These are phyloP conservation scores for Pseudopodoces humilis DNA, from an alignment of 2,113 vertebrate genomes.

Conservation along the genomic window DNA sequence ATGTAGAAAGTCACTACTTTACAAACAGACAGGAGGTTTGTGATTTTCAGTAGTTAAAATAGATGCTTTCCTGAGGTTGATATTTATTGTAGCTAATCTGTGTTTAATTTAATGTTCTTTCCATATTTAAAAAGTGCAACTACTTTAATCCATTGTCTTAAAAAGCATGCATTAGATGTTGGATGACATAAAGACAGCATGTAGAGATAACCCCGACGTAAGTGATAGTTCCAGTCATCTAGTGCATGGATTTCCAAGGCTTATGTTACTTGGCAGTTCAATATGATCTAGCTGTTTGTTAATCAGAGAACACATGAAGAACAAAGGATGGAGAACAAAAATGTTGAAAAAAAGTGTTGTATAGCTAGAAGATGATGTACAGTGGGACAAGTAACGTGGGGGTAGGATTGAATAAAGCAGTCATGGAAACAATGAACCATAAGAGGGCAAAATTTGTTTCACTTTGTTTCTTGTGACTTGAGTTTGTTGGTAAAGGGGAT, in stretches of 20 bases:
- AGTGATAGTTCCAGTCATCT: neutral
- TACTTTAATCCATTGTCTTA: neutral
- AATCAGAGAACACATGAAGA: conserved; percentile 42
- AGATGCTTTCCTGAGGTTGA: neutral
- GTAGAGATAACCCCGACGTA: neutral
- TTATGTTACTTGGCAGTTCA: conserved; percentile 38
- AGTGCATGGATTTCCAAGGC: conserved; percentile 1
- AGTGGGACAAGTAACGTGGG: neutral
- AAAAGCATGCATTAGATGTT: neutral
- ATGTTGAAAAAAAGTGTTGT: neutral
- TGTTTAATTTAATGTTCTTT: neutral
- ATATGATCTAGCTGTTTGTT: conserved; percentile 43
- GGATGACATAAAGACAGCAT: neutral
- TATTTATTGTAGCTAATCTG: neutral
- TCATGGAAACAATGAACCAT: neutral
- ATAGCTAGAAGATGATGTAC: neutral
- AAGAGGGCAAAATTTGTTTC: conserved; percentile 27
- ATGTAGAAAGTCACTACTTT: neutral
- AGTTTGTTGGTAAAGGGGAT: conserved; percentile 40
- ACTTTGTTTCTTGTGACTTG: conserved; percentile 25
- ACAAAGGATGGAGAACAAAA: conserved; percentile 38
- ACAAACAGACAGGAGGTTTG: neutral
- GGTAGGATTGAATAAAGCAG: neutral
- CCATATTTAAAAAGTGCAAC: neutral
- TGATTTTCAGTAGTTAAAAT: neutral